Conservation (phyloP, 30 jellyfish, hydroid and myxozoan genomes). For the Catostylus mosaicus region DNA sequence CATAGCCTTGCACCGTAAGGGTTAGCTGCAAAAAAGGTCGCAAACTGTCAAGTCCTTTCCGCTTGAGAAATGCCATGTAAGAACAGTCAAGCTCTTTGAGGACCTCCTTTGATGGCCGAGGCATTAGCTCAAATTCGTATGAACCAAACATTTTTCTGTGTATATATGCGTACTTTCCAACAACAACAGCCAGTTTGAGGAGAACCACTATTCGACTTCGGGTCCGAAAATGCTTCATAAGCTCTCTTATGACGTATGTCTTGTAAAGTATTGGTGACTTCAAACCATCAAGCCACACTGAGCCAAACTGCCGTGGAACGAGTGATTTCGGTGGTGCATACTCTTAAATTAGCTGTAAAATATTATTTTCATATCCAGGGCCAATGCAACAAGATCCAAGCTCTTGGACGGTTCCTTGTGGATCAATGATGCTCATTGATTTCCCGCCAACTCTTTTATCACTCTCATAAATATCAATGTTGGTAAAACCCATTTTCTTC, state of each 20-base stretch:
- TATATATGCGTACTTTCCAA: conserved; percentile 11
- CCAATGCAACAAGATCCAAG: conserved; percentile 86
- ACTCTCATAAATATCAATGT: conserved; percentile 69
- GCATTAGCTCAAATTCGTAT: conserved; percentile 73
- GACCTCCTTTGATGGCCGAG: conserved; percentile 56
- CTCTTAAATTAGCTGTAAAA: conserved; percentile 41
- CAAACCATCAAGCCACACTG: conserved; percentile 81
- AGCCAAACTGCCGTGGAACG: conserved; percentile 47
- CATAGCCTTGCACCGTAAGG: conserved; percentile 83
- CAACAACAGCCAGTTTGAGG: conserved; percentile 17
- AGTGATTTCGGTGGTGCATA: conserved; percentile 56
- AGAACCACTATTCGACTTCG: conserved; percentile 8
- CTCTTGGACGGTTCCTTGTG: conserved; percentile 72
- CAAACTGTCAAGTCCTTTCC: conserved; percentile 40
- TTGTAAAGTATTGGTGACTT: conserved; percentile 43
- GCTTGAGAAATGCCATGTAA: conserved; percentile 43
- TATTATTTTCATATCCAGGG: conserved; percentile 80
- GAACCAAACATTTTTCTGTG: conserved; percentile 56
- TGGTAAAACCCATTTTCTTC: conserved; percentile 76
- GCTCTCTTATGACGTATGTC: conserved; percentile 36
- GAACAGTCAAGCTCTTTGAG: conserved; percentile 36
- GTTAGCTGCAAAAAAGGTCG: conserved; percentile 55
- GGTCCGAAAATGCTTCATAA: conserved; percentile 37
- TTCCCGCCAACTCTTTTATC: conserved; percentile 84
- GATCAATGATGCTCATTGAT: conserved; percentile 48